A percentile compares a stretch with the other conserved stretches of the same genome.
Evolutionary conservation across 2,113 vertebrate genomes (phyloP).

Genomic region (Meleagris gallopavo): DNA sequence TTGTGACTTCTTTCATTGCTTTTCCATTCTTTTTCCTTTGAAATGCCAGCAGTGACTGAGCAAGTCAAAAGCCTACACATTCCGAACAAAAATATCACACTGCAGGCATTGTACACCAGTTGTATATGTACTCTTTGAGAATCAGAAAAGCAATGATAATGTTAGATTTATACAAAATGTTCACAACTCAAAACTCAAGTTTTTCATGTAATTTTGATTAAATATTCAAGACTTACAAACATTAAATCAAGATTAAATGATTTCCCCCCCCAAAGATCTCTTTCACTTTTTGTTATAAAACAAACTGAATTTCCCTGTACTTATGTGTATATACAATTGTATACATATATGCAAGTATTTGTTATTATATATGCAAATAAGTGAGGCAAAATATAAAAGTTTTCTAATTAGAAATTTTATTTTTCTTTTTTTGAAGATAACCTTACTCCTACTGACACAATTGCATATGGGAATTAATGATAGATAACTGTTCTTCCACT

Average conservation of each 20-base stretch:
- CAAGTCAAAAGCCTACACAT: background rate
- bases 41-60: background rate
- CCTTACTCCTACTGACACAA: no score
- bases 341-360: background rate
- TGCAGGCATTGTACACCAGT: background rate
- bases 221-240: background rate
- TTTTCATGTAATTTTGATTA: background rate
- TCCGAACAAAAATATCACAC: background rate
- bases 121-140: background rate
- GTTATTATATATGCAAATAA: no score
- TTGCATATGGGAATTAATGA: background rate
- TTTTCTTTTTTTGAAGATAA: background rate
- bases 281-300: background rate
- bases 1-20: background rate
- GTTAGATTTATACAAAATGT: background rate
- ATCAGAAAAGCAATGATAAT: background rate
- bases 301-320: background rate
- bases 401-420: background rate
- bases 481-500: background rate
- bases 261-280: background rate
- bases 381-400: background rate
- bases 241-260: background rate
- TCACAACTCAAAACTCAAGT: background rate
- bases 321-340: rapidly evolving
- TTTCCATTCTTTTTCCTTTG: background rate